Conservation (phyloP, 1,140 invertebrate species). For the Drosophila burlai region DNA sequence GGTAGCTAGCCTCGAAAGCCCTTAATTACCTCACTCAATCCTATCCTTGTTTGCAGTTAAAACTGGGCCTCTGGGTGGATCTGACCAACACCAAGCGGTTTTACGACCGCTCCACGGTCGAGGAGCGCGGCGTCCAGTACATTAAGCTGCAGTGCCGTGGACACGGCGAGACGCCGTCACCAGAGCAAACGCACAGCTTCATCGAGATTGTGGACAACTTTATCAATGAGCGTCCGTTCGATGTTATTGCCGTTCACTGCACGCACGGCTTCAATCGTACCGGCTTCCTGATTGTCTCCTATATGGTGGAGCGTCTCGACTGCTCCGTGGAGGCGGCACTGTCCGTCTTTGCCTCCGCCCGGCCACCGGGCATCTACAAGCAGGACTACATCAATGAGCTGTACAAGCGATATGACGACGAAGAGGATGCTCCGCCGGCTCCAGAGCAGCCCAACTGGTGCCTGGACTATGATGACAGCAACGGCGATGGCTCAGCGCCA, state of each 20-base stretch:
- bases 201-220: slow-evolving; percentile 92
- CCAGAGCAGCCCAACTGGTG: slow-evolving; percentile 94
- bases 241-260: slow-evolving; percentile 97
- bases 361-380: slow-evolving; percentile 93
- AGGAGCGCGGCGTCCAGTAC: slow-evolving; percentile 91
- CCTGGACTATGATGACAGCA: slow-evolving; percentile 76
- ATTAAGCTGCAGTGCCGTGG: slow-evolving; percentile 95
- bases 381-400: slow-evolving; percentile 91
- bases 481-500: slow-evolving; percentile 48
- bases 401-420: slow-evolving; percentile 92
- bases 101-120: slow-evolving; percentile 93
- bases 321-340: slow-evolving; percentile 93
- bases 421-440: slow-evolving; percentile 89
- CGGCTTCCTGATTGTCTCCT: slow-evolving; percentile 96
- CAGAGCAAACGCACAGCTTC: slow-evolving; percentile 92
- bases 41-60: slow-evolving; percentile 86
- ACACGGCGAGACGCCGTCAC: slow-evolving; percentile 92
- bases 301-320: slow-evolving; percentile 92
- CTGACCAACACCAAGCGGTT: slow-evolving; percentile 97
- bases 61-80: slow-evolving; percentile 98
- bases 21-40: background rate
- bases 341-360: slow-evolving; percentile 89
- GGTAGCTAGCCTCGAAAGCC: slow-evolving; percentile 83
- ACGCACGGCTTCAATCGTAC: slow-evolving; percentile 99
- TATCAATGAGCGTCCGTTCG: slow-evolving; percentile 91